Percentiles rank a stretch among this genome's conserved stretches.
Evolutionary conservation across 2,888 invertebrate genomes (phyloP).

Genomic region (Philopedon plagiatum): DNA sequence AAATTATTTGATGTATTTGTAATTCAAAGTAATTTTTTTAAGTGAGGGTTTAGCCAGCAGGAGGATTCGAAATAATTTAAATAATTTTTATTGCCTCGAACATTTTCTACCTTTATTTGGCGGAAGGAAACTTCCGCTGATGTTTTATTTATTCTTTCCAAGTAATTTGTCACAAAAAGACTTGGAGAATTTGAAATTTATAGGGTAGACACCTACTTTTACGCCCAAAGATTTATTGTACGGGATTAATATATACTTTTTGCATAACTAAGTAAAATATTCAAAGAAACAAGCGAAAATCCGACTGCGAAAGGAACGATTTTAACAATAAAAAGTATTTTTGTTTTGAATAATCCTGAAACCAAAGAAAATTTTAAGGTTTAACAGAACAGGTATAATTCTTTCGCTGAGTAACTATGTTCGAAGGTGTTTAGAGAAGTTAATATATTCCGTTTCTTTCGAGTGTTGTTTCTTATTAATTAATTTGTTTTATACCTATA

Average conservation of each 20-base stretch:
- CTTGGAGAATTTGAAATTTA: constrained; percentile 1
- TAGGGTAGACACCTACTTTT: neutral
- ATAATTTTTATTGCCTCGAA: neutral
- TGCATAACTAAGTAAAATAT: too few species aligned
- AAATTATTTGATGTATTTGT: neutral
- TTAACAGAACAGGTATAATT: too few species aligned
- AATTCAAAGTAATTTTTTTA: neutral
- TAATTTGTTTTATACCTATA: too few species aligned
- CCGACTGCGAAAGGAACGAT: too few species aligned
- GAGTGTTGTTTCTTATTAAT: too few species aligned
- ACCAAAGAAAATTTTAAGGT: too few species aligned
- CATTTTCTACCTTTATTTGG: neutral
- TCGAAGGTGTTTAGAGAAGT: too few species aligned
- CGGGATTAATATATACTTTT: neutral
- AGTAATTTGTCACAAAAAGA: constrained; percentile 12
- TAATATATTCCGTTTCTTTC: too few species aligned
- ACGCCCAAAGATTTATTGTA: neutral
- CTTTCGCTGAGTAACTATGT: too few species aligned
- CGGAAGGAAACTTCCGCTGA: neutral
- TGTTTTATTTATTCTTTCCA: constrained; percentile 9
- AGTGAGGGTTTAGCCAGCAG: neutral
- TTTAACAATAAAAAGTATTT: too few species aligned
- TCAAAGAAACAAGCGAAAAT: too few species aligned
- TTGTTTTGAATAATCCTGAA: too few species aligned
- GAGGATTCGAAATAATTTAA: neutral